phyloP scores from a whole-genome alignment of 2,888 invertebrate genomes.

The Abrostola triplasia region DNA sequence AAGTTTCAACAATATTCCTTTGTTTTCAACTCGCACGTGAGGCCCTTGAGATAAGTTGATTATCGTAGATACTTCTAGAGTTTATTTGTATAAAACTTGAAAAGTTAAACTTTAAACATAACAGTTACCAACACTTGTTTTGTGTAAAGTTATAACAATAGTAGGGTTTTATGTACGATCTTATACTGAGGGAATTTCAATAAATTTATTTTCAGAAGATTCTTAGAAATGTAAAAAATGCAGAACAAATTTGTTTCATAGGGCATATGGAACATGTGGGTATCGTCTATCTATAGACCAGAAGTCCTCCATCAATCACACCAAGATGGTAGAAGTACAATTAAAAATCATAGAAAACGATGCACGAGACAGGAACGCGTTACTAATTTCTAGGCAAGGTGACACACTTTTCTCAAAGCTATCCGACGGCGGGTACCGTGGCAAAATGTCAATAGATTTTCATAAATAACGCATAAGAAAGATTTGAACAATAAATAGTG shows the following conservation, averaged over 20 bases:
- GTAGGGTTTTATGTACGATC: neutral
- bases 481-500: conserved; percentile 85
- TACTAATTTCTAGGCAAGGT: conserved; percentile 83
- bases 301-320: conserved; percentile 61
- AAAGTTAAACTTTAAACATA: neutral
- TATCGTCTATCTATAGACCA: conserved; percentile 19
- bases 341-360: conserved; percentile 62
- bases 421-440: conserved; percentile 68
- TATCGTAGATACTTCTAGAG: neutral
- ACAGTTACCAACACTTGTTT: neutral
- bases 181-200: neutral
- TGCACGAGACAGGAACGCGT: conserved; percentile 76
- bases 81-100: neutral
- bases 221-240: neutral
- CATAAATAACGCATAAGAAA: conserved; percentile 85
- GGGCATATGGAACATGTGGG: neutral
- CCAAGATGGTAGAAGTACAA: conserved; percentile 53
- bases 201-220: neutral
- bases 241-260: conserved; percentile 11
- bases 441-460: conserved; percentile 80
- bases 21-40: conserved; percentile 8
- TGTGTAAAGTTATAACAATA: neutral
- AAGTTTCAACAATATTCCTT: conserved; percentile 6
- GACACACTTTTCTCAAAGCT: conserved; percentile 79
- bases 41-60: neutral